These are phyloP conservation scores for Druceiella hillmani DNA, from an alignment of 2,888 invertebrate species.

Conservation along the genomic window DNA sequence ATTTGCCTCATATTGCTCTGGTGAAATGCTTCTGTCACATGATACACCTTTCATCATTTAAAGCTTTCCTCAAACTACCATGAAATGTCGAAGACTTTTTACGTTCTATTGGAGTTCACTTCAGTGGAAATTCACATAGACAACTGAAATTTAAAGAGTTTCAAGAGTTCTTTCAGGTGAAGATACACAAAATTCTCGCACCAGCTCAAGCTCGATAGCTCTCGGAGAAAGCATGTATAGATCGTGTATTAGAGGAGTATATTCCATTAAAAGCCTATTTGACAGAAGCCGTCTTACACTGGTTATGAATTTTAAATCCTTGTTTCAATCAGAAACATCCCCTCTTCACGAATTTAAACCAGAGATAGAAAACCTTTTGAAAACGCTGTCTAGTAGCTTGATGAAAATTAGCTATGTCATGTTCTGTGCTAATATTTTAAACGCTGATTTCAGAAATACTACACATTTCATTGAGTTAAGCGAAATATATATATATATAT, in stretches of 20 bases:
- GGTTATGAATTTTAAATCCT: slow-evolving; percentile 24
- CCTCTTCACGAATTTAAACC: slow-evolving; percentile 19
- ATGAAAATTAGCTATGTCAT: no score
- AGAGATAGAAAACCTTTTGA: no score
- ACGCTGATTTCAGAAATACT: no score
- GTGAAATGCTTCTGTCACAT: slow-evolving; percentile 31
- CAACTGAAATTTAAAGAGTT: slow-evolving; percentile 27
- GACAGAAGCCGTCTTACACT: slow-evolving; percentile 20
- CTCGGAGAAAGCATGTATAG: slow-evolving; percentile 29
- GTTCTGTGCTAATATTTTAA: no score
- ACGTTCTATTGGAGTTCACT: slow-evolving; percentile 17
- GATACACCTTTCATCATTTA: slow-evolving; percentile 27
- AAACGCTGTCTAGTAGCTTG: no score
- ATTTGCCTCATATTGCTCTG: slow-evolving; percentile 26
- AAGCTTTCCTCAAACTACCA: slow-evolving; percentile 30
- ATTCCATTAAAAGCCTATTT: slow-evolving; percentile 27
- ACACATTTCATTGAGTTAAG: no score
- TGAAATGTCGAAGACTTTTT: slow-evolving; percentile 20
- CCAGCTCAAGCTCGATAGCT: slow-evolving; percentile 28
- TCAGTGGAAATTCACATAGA: slow-evolving; percentile 17
- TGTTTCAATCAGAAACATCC: slow-evolving; percentile 25
- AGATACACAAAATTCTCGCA: slow-evolving; percentile 28
- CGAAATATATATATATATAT: no score
- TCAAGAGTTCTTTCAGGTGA: slow-evolving; percentile 28
- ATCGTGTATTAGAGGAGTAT: slow-evolving; percentile 30